Percentiles rank a stretch among this genome's conserved stretches.
Evolutionary conservation across 2,888 invertebrate species (phyloP).

Genomic region (Incurvaria masculella): DNA sequence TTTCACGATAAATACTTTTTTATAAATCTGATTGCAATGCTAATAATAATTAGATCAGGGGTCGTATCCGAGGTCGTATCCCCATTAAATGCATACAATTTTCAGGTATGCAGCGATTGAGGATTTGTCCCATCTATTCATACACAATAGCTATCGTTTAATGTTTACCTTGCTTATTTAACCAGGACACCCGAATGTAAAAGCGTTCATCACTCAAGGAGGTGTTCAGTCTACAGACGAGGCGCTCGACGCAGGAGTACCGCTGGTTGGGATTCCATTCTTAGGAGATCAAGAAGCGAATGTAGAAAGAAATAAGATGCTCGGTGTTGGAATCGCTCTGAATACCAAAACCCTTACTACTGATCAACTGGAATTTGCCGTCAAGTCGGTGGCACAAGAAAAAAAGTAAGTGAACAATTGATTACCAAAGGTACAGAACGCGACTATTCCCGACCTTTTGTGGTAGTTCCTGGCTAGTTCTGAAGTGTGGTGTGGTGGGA

Average conservation of each 20-base stretch:
- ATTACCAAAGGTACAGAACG: not conserved
- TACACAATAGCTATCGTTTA: too few relatives aligned
- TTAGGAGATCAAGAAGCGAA: slow-evolving; percentile 20
- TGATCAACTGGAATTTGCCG: slow-evolving; percentile 21
- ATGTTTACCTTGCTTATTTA: slow-evolving; percentile 1
- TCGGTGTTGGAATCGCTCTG: slow-evolving; percentile 27
- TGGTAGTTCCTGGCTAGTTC: too few relatives aligned
- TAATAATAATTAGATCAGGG: too few relatives aligned
- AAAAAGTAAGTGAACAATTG: slow-evolving; percentile 23
- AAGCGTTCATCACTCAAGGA: slow-evolving; percentile 20
- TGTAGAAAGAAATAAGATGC: slow-evolving; percentile 14
- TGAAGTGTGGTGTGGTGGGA: too few relatives aligned
- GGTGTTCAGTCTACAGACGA: slow-evolving; percentile 23
- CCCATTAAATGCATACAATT: too few relatives aligned
- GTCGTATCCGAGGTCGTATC: too few relatives aligned
- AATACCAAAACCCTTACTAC: slow-evolving; percentile 25
- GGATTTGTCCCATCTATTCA: too few relatives aligned
- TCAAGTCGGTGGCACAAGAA: slow-evolving; percentile 10
- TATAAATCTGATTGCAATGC: too few relatives aligned
- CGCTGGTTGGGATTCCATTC: slow-evolving; percentile 19
- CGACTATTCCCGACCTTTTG: too few relatives aligned
- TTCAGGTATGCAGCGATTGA: too few relatives aligned
- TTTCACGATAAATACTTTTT: too few relatives aligned
- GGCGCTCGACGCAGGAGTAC: slow-evolving; percentile 19
- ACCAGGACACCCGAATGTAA: slow-evolving; percentile 13